Evolutionary conservation across 2,113 vertebrate genomes (phyloP).

Genomic region (Paedocypris sp.): DNA sequence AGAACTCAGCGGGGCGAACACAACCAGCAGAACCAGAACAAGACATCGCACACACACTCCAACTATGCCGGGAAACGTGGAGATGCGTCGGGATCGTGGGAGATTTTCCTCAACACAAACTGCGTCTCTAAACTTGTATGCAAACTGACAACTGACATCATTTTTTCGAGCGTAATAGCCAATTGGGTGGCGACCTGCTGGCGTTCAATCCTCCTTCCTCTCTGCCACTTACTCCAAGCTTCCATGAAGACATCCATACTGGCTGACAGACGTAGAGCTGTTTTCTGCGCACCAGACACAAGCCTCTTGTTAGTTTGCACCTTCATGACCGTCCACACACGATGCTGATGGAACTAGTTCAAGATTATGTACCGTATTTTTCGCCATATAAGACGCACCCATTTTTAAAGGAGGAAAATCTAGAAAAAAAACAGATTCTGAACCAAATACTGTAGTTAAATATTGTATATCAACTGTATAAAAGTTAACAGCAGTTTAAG

Average conservation of each 20-base stretch:
- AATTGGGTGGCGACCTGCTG: not conserved
- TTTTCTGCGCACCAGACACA: not conserved
- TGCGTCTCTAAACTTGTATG: not conserved
- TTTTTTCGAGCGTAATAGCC: not conserved
- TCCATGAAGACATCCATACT: not conserved
- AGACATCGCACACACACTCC: not conserved
- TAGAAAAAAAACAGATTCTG: too few species aligned
- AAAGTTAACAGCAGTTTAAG: too few species aligned
- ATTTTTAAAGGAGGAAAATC: too few species aligned
- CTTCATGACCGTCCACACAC: not conserved
- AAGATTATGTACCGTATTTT: too few species aligned
- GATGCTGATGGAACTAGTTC: constrained; percentile 43
- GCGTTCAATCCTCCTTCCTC: not conserved
- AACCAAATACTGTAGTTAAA: too few species aligned
- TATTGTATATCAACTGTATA: too few species aligned
- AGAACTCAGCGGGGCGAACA: constrained; percentile 1
- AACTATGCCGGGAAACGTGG: not conserved
- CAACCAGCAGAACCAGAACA: constrained; percentile 8
- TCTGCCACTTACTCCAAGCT: not conserved
- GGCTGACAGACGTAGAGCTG: not conserved
- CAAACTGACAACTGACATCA: not conserved
- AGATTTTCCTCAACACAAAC: not conserved
- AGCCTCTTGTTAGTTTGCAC: not conserved
- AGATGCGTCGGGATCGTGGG: not conserved
- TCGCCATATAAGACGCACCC: too few species aligned